Evolutionary conservation across 2,797 vertebrate species (phyloP).

Genomic region (Sebastes goodei): DNA sequence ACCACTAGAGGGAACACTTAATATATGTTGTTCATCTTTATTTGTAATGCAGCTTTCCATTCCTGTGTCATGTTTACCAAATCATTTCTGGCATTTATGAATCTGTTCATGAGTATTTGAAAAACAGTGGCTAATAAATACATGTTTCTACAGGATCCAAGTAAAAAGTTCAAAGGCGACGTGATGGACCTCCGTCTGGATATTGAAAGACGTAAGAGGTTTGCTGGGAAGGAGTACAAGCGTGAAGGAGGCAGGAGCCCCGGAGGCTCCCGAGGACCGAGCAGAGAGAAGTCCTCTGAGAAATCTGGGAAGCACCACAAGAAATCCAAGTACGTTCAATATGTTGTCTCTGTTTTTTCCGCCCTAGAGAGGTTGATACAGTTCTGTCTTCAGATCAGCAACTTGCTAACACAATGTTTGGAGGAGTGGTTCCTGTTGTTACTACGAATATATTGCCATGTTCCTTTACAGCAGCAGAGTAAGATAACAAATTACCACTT

Average conservation of each 20-base stretch:
- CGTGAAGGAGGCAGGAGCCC: constrained; percentile 92
- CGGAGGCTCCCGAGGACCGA: constrained; percentile 92
- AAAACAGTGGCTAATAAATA: not conserved
- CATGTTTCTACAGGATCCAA: constrained; percentile 84
- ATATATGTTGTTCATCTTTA: not conserved
- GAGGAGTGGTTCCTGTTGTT: not conserved
- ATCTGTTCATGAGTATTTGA: not conserved
- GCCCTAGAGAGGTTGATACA: not conserved
- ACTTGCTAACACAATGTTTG: not conserved
- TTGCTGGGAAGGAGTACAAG: constrained; percentile 89
- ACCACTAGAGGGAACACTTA: constrained; percentile 39
- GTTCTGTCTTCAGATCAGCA: not conserved
- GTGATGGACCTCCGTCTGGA: constrained; percentile 96
- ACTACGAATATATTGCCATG: not conserved
- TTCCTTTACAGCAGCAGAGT: not conserved
- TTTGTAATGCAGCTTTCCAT: not conserved
- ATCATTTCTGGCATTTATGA: not conserved
- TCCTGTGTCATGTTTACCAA: not conserved
- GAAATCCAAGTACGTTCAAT: constrained; percentile 87
- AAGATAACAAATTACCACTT: not conserved
- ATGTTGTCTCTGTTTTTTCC: not conserved
- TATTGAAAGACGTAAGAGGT: constrained; percentile 97
- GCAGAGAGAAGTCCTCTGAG: constrained; percentile 92
- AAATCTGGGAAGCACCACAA: constrained; percentile 96
- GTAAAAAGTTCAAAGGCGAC: constrained; percentile 93